Evolutionary conservation across 1,140 invertebrate genomes (phyloP).

Genomic region (Periplaneta americana): DNA sequence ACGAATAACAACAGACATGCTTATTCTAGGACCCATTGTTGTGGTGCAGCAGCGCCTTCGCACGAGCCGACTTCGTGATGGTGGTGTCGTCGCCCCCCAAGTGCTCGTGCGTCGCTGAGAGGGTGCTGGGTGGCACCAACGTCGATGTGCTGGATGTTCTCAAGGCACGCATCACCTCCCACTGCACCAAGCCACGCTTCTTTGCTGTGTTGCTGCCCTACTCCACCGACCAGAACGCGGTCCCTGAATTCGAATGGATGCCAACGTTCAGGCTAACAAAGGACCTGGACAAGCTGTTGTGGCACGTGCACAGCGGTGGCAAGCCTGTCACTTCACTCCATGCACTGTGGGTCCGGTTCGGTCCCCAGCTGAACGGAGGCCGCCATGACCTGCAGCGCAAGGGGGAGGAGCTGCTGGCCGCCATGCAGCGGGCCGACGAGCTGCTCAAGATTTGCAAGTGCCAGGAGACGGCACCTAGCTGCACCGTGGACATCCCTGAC

Average conservation of each 20-base stretch:
- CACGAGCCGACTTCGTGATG: slow-evolving; percentile 32
- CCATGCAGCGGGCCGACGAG: background rate
- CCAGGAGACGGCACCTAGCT: too few species aligned
- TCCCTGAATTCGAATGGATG: slow-evolving; percentile 33
- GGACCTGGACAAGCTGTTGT: slow-evolving; percentile 34
- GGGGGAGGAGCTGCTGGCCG: background rate
- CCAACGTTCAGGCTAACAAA: slow-evolving; percentile 34
- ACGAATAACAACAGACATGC: too few species aligned
- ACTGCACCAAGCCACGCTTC: slow-evolving; percentile 30
- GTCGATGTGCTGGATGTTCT: slow-evolving; percentile 32
- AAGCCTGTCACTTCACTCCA: background rate
- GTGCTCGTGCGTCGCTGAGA: slow-evolving; percentile 23
- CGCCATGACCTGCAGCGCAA: too few species aligned
- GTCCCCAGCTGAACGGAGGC: background rate
- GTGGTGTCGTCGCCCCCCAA: slow-evolving; percentile 33
- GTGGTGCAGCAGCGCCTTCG: slow-evolving; percentile 38
- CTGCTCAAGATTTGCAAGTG: background rate
- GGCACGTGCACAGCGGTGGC: slow-evolving; percentile 31
- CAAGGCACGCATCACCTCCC: slow-evolving; percentile 31
- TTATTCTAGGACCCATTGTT: slow-evolving; percentile 35
- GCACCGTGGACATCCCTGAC: too few species aligned
- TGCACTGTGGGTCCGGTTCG: background rate
- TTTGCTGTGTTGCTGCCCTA: slow-evolving; percentile 37
- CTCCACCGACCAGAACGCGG: slow-evolving; percentile 33
- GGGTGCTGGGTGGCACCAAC: slow-evolving; percentile 31